Conservation (phyloP, 2,888 invertebrate genomes). For the Acanthopleura granulata region DNA sequence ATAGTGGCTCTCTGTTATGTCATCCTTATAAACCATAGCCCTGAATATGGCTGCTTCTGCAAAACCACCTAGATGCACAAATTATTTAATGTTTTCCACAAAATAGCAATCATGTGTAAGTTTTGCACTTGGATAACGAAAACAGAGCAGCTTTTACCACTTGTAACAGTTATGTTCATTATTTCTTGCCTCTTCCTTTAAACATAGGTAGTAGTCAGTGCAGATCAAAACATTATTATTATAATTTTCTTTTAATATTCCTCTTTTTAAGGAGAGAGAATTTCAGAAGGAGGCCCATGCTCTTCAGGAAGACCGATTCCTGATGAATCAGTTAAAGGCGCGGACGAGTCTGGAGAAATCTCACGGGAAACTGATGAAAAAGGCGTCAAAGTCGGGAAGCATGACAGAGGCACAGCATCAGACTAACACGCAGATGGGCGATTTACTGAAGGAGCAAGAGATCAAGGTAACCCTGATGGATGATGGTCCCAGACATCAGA, state of each 20-base stretch:
- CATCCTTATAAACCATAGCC: no score
- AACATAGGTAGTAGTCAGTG: no score
- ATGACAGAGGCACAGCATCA: constrained; percentile 35
- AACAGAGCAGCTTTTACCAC: no score
- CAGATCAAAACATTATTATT: not conserved
- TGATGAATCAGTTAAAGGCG: constrained; percentile 70
- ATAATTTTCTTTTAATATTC: not conserved
- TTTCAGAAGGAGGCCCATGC: constrained; percentile 64
- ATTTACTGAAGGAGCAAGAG: constrained; percentile 38
- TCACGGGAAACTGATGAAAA: constrained; percentile 67
- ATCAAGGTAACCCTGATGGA: constrained; percentile 33
- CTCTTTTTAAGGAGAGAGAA: constrained; percentile 47
- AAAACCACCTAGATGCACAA: no score
- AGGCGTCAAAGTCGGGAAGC: constrained; percentile 53
- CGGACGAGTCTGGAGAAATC: constrained; percentile 65
- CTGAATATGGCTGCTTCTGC: no score
- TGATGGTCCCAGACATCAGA: no score
- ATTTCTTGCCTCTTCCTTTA: no score
- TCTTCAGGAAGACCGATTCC: constrained; percentile 65
- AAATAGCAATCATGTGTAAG: no score
- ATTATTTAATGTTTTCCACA: no score
- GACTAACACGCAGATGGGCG: constrained; percentile 34
- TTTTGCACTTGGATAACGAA: no score
- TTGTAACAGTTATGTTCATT: no score
- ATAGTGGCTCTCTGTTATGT: no score